Evolutionary conservation across 2,113 vertebrate species (phyloP).

Genomic region (Siniperca chuatsi): DNA sequence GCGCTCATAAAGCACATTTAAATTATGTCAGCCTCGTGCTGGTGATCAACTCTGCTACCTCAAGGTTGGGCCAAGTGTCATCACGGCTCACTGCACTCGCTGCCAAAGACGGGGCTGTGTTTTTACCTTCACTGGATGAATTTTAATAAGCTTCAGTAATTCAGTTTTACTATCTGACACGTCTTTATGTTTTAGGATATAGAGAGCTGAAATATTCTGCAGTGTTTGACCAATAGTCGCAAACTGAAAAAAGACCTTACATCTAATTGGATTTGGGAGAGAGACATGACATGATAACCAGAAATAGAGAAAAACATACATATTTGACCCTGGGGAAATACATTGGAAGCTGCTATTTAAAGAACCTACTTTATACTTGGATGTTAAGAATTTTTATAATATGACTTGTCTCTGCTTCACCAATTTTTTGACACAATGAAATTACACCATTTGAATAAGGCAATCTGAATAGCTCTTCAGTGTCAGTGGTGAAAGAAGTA

Average conservation of each 20-base stretch:
- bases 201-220: neutral
- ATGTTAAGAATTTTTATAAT: too few relatives aligned
- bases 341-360: too few relatives aligned
- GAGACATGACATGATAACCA: too few relatives aligned
- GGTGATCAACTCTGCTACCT: constrained; percentile 8
- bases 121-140: constrained; percentile 13
- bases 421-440: too few relatives aligned
- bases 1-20: constrained; percentile 9
- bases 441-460: too few relatives aligned
- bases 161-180: neutral
- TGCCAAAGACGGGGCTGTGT: neutral
- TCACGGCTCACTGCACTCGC: neutral
- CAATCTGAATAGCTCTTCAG: too few relatives aligned
- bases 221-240: neutral
- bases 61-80: constrained; percentile 16
- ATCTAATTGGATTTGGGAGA: too few relatives aligned
- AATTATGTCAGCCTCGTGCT: constrained; percentile 20
- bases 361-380: too few relatives aligned
- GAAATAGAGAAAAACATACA: too few relatives aligned
- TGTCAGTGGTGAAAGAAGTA: too few relatives aligned
- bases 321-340: too few relatives aligned
- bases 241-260: neutral
- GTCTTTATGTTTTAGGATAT: neutral
- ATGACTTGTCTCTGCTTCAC: too few relatives aligned
- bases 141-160: neutral